A percentile compares a stretch with the other conserved stretches of the same genome.
phyloP scores from a whole-genome alignment of 2,113 vertebrate species.

The Rhinichthys klamathensis region DNA sequence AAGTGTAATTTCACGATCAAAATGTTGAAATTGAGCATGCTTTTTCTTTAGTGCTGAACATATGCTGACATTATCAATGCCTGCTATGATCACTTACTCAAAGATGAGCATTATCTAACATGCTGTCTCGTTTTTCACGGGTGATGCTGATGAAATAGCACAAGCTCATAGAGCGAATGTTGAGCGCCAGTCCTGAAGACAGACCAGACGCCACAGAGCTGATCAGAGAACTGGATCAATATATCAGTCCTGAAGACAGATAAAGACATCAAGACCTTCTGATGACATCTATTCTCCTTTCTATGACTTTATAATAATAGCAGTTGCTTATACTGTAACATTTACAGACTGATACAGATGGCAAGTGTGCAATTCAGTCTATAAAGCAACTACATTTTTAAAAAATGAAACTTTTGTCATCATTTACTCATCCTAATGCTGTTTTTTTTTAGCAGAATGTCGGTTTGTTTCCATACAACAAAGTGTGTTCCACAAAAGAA shows the following conservation, averaged over 20 bases:
- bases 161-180: conserved; percentile 62
- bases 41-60: not conserved
- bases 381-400: not conserved
- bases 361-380: not conserved
- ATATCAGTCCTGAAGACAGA: not conserved
- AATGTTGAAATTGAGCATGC: not conserved
- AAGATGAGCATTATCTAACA: not conserved
- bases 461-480: not conserved
- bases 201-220: conserved; percentile 63
- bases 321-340: not conserved
- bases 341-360: not conserved
- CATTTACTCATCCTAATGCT: not conserved
- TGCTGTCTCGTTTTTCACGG: conserved; percentile 8
- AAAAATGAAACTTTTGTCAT: not conserved
- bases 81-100: not conserved
- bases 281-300: not conserved
- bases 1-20: not conserved
- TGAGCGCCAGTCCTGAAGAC: conserved; percentile 56
- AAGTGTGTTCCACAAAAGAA: not conserved
- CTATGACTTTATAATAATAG: not conserved
- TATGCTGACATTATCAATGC: not conserved
- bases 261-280: not conserved
- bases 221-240: conserved; percentile 30
- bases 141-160: conserved; percentile 52
- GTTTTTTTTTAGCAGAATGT: not conserved